Percentiles rank a stretch among this genome's conserved stretches.
phyloP scores from a whole-genome alignment of 2,113 vertebrate genomes.

The Zosterops japonicus region DNA sequence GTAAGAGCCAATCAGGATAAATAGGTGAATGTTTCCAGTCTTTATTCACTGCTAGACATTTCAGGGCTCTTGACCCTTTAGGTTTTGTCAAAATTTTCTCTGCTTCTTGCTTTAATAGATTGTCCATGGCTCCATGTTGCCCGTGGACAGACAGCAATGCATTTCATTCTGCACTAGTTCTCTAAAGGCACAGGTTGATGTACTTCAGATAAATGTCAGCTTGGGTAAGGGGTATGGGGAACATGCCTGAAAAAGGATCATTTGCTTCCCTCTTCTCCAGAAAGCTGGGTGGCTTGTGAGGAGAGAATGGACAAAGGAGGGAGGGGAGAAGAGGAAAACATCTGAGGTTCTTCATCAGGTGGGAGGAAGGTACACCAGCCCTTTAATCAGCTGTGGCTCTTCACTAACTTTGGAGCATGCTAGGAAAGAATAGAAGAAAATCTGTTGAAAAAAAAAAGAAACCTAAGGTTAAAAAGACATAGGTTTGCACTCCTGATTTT shows the following conservation, averaged over 20 bases:
- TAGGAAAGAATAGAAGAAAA: not conserved
- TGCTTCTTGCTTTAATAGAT: not conserved
- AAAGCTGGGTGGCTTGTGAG: not conserved
- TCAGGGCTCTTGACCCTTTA: not conserved
- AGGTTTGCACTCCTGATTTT: not conserved
- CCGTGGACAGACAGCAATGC: not conserved
- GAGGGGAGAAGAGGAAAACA: not conserved
- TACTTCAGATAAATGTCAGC: not conserved
- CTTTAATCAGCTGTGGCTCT: not conserved
- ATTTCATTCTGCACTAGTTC: not conserved
- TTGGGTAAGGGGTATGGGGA: not conserved
- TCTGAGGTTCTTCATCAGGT: not conserved
- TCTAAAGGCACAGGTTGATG: not conserved
- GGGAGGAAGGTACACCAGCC: not conserved
- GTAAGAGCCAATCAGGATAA: not conserved
- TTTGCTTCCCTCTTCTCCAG: not conserved
- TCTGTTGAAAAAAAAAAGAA: not conserved
- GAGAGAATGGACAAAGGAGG: not conserved
- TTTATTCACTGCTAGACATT: not conserved
- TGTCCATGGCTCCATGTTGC: rapidly evolving
- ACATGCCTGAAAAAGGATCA: not conserved
- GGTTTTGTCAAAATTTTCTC: not conserved
- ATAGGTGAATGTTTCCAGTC: not conserved
- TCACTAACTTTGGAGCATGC: not conserved
- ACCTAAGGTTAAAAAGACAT: not conserved